phyloP scores from a whole-genome alignment of 2,797 vertebrate genomes.

The Mus caroli region DNA sequence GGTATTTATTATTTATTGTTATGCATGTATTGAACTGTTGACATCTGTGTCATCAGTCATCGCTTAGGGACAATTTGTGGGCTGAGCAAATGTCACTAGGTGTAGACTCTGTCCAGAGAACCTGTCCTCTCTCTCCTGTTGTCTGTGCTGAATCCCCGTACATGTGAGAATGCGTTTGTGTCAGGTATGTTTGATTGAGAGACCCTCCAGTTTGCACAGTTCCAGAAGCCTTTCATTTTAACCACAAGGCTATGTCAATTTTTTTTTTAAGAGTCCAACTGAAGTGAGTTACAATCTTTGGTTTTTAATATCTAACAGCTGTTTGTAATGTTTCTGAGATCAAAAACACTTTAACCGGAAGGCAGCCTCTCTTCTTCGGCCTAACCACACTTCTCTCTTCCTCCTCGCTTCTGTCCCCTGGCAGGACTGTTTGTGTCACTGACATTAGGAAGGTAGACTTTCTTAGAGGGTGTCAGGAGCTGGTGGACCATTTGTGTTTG shows the following conservation, averaged over 20 bases:
- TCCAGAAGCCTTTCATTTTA: constrained; percentile 84
- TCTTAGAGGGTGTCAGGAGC: constrained; percentile 63
- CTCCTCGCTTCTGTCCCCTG: constrained; percentile 28
- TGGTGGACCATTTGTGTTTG: constrained; percentile 80
- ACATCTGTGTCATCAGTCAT: constrained; percentile 26
- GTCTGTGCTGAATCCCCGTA: constrained; percentile 56
- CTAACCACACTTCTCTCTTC: constrained; percentile 58
- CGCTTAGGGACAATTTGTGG: constrained; percentile 72
- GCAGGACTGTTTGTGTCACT: constrained; percentile 28
- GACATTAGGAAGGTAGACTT: constrained; percentile 20
- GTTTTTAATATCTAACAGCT: constrained; percentile 81
- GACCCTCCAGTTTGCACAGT: constrained; percentile 81
- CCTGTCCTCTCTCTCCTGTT: constrained; percentile 26
- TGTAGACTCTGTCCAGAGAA: constrained; percentile 39
- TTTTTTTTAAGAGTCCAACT: constrained; percentile 76
- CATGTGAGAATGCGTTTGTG: constrained; percentile 69
- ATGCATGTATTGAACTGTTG: constrained; percentile 57
- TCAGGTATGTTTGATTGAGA: constrained; percentile 64
- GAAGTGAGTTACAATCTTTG: constrained; percentile 78
- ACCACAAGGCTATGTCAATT: constrained; percentile 82
- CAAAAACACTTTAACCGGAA: constrained; percentile 76
- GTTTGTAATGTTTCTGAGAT: constrained; percentile 77
- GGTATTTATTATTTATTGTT: constrained; percentile 60
- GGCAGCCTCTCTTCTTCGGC: constrained; percentile 71
- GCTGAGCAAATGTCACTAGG: constrained; percentile 45